phyloP scores from a whole-genome alignment of 1,140 invertebrate genomes.

The Acyrthosiphon pisum region DNA sequence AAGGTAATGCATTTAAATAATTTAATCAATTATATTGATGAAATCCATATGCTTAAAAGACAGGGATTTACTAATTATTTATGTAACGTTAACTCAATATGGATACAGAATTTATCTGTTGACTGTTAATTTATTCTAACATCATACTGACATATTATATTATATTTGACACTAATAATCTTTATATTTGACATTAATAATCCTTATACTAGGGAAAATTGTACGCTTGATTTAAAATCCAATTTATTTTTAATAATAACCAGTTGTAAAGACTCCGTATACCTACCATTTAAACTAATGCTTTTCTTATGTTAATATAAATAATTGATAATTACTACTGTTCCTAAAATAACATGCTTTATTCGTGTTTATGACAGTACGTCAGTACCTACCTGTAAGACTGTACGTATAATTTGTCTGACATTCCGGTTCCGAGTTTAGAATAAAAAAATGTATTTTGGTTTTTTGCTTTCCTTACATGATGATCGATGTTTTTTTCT shows the following conservation, averaged over 20 bases:
- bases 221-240: not conserved
- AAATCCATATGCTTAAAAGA: too few species aligned
- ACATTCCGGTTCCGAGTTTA: not conserved
- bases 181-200: too few species aligned
- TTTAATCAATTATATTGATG: too few species aligned
- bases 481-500: not conserved
- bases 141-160: not conserved
- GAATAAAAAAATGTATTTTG: not conserved
- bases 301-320: not conserved
- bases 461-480: not conserved
- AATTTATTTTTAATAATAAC: constrained; percentile 3
- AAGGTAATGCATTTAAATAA: too few species aligned
- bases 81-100: not conserved
- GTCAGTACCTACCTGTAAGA: not conserved
- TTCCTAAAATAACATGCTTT: constrained; percentile 4
- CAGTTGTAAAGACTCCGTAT: not conserved
- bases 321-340: constrained; percentile 4
- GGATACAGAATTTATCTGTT: not conserved
- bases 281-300: not conserved
- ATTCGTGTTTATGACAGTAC: not conserved
- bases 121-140: not conserved
- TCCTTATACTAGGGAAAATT: not conserved
- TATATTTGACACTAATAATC: not conserved
- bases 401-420: not conserved
- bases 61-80: too few species aligned